Conservation (phyloP, 2,113 vertebrate genomes). For the Hyla sarda region DNA sequence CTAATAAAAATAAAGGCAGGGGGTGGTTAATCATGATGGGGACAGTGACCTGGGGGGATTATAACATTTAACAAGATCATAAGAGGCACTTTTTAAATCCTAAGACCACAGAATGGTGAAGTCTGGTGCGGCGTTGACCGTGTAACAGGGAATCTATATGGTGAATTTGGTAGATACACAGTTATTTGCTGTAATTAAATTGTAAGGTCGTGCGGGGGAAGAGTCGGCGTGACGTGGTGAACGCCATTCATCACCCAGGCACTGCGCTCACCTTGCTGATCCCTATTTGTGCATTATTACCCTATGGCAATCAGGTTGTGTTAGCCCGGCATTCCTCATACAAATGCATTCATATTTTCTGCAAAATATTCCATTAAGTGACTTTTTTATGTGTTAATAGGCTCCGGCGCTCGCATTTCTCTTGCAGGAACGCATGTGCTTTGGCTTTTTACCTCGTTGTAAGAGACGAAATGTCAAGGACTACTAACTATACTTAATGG, state of each 20-base stretch:
- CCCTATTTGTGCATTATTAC: conserved; percentile 45
- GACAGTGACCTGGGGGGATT: no score
- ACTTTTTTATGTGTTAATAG: conserved; percentile 26
- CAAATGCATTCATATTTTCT: conserved; percentile 38
- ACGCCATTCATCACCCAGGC: conserved; percentile 37
- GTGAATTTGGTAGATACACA: neutral
- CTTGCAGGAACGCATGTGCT: neutral
- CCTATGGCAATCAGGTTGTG: conserved; percentile 33
- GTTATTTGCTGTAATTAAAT: conserved; percentile 42
- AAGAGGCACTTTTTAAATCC: no score
- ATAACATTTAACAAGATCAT: no score
- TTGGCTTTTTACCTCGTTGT: conserved; percentile 1
- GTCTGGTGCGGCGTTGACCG: neutral
- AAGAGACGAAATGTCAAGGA: conserved; percentile 43
- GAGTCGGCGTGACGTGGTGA: neutral
- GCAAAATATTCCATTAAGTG: conserved; percentile 28
- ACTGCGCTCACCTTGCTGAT: conserved; percentile 27
- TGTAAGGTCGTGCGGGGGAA: neutral
- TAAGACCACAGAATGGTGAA: no score
- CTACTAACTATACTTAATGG: conserved; percentile 43
- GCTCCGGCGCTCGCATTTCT: conserved; percentile 4
- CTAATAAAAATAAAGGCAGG: no score
- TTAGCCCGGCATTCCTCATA: neutral
- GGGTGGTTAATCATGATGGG: no score
- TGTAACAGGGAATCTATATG: neutral